phyloP scores from a whole-genome alignment of 2,888 invertebrate species.

The Metallyticus violacea region DNA sequence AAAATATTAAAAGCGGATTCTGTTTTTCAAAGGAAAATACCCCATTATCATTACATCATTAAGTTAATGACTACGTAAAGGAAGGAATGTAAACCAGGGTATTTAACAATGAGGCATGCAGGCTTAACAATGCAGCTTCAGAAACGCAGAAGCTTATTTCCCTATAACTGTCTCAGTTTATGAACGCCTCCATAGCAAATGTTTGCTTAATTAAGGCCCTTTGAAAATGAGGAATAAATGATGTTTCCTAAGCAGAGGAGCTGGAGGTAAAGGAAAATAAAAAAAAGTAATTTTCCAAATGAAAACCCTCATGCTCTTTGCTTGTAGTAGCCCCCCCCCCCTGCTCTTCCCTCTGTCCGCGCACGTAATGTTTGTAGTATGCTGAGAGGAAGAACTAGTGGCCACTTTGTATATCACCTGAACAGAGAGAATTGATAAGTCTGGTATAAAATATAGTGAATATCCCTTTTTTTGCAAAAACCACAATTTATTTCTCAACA shows the following conservation, averaged over 20 bases:
- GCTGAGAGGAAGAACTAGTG: too few species aligned
- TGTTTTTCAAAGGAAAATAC: neutral
- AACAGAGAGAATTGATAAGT: too few species aligned
- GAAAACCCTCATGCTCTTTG: too few species aligned
- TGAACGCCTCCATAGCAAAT: neutral
- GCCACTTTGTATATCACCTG: too few species aligned
- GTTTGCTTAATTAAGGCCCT: neutral
- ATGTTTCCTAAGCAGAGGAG: neutral
- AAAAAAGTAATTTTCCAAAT: neutral
- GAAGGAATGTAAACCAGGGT: neutral
- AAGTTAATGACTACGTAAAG: neutral
- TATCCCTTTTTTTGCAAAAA: too few species aligned
- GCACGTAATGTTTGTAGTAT: too few species aligned
- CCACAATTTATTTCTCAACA: too few species aligned
- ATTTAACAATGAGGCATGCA: neutral
- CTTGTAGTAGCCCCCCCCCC: too few species aligned
- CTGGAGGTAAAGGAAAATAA: neutral
- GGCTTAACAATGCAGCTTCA: neutral
- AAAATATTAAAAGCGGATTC: neutral
- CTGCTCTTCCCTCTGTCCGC: neutral
- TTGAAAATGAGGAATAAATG: neutral
- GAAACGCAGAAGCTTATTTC: neutral
- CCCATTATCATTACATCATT: neutral
- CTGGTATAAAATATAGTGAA: too few species aligned
- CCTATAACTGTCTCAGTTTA: neutral